phyloP scores from a whole-genome alignment of 1,140 invertebrate species.

The Dreissena rostriformis region DNA sequence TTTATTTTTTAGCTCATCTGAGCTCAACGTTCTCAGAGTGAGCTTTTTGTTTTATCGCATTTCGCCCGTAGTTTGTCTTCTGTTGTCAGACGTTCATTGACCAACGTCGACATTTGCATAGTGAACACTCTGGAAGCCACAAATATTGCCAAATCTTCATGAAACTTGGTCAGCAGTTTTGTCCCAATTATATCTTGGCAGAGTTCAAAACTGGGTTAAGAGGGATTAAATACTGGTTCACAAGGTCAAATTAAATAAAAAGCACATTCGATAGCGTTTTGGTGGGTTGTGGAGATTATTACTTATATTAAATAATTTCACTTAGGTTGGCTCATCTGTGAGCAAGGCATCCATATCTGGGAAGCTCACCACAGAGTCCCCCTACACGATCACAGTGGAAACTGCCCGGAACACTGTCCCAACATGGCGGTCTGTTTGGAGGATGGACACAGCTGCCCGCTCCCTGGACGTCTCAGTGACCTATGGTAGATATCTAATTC shows the following conservation, averaged over 20 bases:
- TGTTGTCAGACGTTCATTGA: too few relatives aligned
- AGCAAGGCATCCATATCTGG: not conserved
- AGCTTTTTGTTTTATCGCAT: too few relatives aligned
- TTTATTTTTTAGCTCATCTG: too few relatives aligned
- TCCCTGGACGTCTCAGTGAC: conserved; percentile 40
- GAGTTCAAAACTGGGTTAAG: not conserved
- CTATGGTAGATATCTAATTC: conserved; percentile 16
- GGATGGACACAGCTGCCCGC: conserved; percentile 18
- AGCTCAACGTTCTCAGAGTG: too few relatives aligned
- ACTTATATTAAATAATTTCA: not conserved
- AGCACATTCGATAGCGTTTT: not conserved
- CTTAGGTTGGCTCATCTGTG: not conserved
- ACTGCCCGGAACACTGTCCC: conserved; percentile 24
- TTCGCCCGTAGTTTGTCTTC: too few relatives aligned
- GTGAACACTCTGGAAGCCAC: not conserved
- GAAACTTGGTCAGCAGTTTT: not conserved
- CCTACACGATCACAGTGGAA: conserved; percentile 19
- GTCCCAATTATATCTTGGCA: not conserved
- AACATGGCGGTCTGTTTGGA: conserved; percentile 27
- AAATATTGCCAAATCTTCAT: not conserved
- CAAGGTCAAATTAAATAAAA: not conserved
- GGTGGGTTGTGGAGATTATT: too few relatives aligned
- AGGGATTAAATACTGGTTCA: not conserved
- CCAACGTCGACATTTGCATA: not conserved
- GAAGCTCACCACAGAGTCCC: conserved; percentile 27